A percentile compares a stretch with the other conserved stretches of the same genome.
Evolutionary conservation across 2,888 invertebrate species (phyloP).

Genomic region (Acleris cristana): DNA sequence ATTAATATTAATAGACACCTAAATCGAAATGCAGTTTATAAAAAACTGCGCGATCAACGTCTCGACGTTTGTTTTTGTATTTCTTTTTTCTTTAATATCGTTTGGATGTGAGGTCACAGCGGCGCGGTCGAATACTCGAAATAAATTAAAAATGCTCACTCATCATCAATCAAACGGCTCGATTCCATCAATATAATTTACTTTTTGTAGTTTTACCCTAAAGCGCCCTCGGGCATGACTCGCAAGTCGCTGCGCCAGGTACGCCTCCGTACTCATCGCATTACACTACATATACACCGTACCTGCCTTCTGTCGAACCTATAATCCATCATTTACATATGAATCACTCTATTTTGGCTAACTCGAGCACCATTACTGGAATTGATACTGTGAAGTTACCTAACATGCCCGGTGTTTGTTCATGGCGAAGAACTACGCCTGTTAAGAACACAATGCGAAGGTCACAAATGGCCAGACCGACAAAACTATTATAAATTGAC

Average conservation of each 20-base stretch:
- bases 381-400: constrained; percentile 19
- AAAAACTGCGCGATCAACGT: constrained; percentile 51
- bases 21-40: constrained; percentile 51
- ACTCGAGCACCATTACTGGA: constrained; percentile 23
- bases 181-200: constrained; percentile 84
- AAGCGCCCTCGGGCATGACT: constrained; percentile 76
- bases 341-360: constrained; percentile 27
- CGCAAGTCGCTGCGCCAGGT: constrained; percentile 72
- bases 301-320: constrained; percentile 4
- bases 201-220: constrained; percentile 82
- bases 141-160: constrained; percentile 82
- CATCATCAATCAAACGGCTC: constrained; percentile 83
- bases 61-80: constrained; percentile 45
- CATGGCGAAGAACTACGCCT: background rate
- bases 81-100: constrained; percentile 48
- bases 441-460: constrained; percentile 14
- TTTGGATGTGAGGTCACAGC: constrained; percentile 62
- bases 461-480: constrained; percentile 16
- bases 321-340: constrained; percentile 20
- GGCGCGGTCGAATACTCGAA: constrained; percentile 74
- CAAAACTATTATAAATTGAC: constrained; percentile 7
- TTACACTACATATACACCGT: background rate
- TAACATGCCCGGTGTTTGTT: constrained; percentile 1
- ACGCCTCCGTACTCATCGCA: constrained; percentile 45
- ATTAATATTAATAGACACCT: constrained; percentile 72